Conservation (phyloP, 2,113 vertebrate genomes). For the Eonycteris spelaea region DNA sequence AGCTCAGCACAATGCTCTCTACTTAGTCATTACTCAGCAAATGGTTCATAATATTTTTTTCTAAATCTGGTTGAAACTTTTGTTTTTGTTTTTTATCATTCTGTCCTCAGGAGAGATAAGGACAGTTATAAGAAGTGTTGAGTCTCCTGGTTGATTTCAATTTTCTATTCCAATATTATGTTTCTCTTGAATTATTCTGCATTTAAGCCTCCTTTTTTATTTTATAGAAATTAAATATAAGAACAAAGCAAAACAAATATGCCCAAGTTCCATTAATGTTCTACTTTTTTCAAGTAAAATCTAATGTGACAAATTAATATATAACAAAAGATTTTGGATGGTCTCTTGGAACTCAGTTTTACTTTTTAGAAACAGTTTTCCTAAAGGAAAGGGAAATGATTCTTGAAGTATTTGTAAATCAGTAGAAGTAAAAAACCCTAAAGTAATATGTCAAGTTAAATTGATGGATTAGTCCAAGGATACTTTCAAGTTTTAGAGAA, state of each 20-base stretch:
- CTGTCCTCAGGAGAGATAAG: neutral
- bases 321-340: neutral
- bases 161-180: neutral
- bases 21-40: neutral
- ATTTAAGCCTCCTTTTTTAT: neutral
- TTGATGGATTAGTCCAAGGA: neutral
- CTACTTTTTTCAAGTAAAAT: neutral
- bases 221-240: neutral
- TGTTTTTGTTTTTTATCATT: neutral
- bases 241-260: neutral
- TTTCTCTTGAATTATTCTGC: neutral
- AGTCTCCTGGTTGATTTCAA: neutral
- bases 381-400: neutral
- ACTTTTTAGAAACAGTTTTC: neutral
- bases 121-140: neutral
- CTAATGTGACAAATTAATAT: neutral
- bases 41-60: neutral
- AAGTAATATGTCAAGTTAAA: slow-evolving; percentile 35
- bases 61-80: neutral
- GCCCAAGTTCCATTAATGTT: neutral
- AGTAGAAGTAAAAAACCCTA: neutral
- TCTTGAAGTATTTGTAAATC: neutral
- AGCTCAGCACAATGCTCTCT: neutral
- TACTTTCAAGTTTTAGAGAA: neutral
- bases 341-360: neutral